These are phyloP conservation scores for Lethenteron reissneri DNA, from an alignment of 2,113 vertebrate genomes.

Conservation along the genomic window DNA sequence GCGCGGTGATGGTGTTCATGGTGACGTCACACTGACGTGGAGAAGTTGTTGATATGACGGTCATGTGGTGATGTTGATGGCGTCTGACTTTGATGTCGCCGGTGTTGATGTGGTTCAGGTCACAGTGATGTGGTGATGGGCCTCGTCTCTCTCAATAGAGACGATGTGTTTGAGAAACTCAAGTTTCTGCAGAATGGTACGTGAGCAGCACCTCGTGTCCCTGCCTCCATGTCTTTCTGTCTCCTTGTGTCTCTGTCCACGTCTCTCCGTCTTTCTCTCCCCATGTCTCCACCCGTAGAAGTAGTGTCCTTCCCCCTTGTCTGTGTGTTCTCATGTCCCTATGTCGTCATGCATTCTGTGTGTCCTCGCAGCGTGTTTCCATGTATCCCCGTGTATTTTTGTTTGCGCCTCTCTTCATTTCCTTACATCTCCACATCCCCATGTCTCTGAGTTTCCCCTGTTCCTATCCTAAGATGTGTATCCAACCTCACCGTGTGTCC, in stretches of 20 bases:
- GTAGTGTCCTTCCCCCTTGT: too few species aligned
- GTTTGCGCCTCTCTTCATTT: too few species aligned
- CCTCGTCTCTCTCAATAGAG: constrained; percentile 41
- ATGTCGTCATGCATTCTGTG: too few species aligned
- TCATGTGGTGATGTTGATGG: too few species aligned
- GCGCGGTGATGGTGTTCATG: constrained; percentile 7
- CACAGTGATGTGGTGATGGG: constrained; percentile 85
- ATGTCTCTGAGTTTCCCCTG: neutral
- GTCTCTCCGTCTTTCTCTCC: too few species aligned
- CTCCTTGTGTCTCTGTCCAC: neutral
- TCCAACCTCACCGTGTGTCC: too few species aligned
- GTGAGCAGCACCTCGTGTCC: constrained; percentile 10
- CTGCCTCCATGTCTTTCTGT: neutral
- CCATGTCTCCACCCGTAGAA: too few species aligned
- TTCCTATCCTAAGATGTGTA: neutral
- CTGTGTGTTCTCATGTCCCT: too few species aligned
- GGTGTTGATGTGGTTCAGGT: constrained; percentile 22
- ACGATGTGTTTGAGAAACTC: constrained; percentile 35
- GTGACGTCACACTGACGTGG: neutral
- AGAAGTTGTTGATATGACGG: constrained; percentile 7
- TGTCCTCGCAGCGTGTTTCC: too few species aligned
- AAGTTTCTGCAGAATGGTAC: constrained; percentile 65
- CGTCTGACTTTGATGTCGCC: too few species aligned
- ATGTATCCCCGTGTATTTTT: too few species aligned
- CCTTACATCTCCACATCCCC: too few species aligned